These are phyloP conservation scores for Fratercula arctica DNA, from an alignment of 2,797 vertebrate species.

Conservation along the genomic window DNA sequence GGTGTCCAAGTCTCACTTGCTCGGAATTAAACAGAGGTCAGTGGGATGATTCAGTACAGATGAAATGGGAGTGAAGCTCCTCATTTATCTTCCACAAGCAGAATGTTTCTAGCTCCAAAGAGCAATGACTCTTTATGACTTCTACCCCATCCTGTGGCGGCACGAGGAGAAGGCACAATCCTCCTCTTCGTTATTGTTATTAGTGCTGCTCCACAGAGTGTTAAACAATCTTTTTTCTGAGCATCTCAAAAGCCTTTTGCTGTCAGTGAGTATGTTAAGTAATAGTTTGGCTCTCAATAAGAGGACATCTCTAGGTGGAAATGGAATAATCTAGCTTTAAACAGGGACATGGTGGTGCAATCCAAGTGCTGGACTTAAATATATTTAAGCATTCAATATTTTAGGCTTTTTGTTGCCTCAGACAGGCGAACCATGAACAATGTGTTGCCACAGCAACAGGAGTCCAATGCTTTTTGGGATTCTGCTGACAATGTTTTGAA, in stretches of 20 bases:
- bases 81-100: neutral
- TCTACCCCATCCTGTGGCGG: neutral
- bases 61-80: neutral
- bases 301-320: neutral
- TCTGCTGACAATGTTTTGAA: conserved; percentile 43
- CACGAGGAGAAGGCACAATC: neutral
- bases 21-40: neutral
- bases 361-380: neutral
- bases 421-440: neutral
- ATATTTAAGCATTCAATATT: neutral
- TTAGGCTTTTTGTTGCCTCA: neutral
- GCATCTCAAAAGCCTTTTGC: neutral
- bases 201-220: neutral
- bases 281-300: neutral
- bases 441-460: conserved; percentile 58
- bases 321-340: neutral
- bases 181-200: neutral
- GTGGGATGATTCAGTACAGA: neutral
- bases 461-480: neutral
- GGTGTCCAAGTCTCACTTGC: neutral
- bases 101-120: neutral
- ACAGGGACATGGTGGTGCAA: neutral
- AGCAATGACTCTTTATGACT: neutral
- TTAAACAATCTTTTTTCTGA: neutral
- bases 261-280: neutral